Percentiles rank a stretch among this genome's conserved stretches.
phyloP scores from a whole-genome alignment of 2,888 invertebrate genomes.

The Drosophila multiciliata region DNA sequence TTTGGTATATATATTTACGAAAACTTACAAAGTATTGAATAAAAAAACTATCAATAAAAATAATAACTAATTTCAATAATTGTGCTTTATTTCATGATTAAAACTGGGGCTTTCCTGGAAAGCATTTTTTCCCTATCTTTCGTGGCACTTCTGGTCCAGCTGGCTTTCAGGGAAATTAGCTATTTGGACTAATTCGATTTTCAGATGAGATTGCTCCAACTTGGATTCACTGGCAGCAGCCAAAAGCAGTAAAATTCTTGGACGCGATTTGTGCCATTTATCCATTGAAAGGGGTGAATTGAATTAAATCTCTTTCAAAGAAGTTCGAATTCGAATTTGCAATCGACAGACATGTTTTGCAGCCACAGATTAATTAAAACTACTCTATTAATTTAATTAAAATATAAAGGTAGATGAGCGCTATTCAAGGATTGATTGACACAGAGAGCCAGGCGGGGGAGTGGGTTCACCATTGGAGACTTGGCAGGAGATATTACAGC shows the following conservation, averaged over 20 bases:
- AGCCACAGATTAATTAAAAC: no score
- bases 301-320: conserved; percentile 85
- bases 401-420: no score
- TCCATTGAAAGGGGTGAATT: conserved; percentile 86
- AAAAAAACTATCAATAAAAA: conserved; percentile 44
- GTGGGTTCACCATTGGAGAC: conserved; percentile 91
- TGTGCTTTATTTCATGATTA: conserved; percentile 29
- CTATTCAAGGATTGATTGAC: no score
- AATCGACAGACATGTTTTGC: conserved; percentile 81
- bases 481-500: conserved; percentile 88
- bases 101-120: conserved; percentile 38
- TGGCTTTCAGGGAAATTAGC: not conserved
- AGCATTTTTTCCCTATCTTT: not conserved
- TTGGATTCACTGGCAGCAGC: conserved; percentile 86
- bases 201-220: conserved; percentile 86
- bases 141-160: not conserved
- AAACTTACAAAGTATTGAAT: conserved; percentile 46
- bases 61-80: conserved; percentile 19
- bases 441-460: no score
- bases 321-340: conserved; percentile 86
- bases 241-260: conserved; percentile 82
- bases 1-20: conserved; percentile 39
- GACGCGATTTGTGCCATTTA: conserved; percentile 82
- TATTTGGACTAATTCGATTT: conserved; percentile 38
- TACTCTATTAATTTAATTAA: no score